These are phyloP conservation scores for Pogonomyrmex californicus DNA, from an alignment of 1,140 invertebrate genomes.

Conservation along the genomic window DNA sequence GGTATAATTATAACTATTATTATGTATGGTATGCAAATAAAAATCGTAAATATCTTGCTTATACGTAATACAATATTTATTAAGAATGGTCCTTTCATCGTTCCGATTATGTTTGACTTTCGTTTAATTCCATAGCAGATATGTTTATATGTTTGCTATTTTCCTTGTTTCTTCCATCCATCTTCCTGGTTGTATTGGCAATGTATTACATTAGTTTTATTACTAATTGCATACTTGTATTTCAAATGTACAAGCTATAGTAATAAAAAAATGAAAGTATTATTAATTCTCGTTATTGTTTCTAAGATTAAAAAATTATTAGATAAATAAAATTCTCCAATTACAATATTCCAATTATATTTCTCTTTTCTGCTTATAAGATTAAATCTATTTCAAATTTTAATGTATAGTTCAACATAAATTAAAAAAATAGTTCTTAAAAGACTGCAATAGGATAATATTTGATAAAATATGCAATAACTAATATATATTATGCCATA, in stretches of 20 bases:
- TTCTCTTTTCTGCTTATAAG: background rate
- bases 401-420: too few relatives aligned
- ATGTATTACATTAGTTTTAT: constrained; percentile 53
- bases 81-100: constrained; percentile 17
- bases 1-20: constrained; percentile 40
- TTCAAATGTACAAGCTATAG: constrained; percentile 67
- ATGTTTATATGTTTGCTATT: background rate
- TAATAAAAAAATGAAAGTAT: constrained; percentile 26
- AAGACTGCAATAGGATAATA: too few relatives aligned
- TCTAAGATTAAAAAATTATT: background rate
- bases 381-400: too few relatives aligned
- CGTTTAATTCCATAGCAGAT: background rate
- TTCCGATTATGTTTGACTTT: constrained; percentile 7
- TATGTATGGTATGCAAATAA: constrained; percentile 40
- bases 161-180: background rate
- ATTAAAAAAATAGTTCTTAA: too few relatives aligned
- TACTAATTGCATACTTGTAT: constrained; percentile 62
- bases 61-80: constrained; percentile 39
- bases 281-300: background rate
- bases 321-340: background rate
- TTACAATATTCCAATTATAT: background rate
- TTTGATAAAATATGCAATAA: too few relatives aligned
- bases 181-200: background rate
- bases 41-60: constrained; percentile 42
- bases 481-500: too few relatives aligned